Evolutionary conservation across 2,888 invertebrate genomes (phyloP).

Genomic region (Sesia bembeciformis): DNA sequence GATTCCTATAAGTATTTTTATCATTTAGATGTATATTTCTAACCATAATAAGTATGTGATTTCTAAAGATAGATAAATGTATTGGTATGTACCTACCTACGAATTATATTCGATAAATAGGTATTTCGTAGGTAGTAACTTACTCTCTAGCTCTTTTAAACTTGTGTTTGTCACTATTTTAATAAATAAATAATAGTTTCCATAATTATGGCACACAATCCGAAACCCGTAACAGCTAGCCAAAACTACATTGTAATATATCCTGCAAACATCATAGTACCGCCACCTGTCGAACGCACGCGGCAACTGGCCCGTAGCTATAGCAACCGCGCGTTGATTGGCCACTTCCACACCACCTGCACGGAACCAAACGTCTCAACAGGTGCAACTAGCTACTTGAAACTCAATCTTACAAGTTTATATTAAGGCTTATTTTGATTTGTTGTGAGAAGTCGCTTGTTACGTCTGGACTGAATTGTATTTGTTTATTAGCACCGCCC

Average conservation of each 20-base stretch:
- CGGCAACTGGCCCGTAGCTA: constrained; percentile 38
- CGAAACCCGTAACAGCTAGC: neutral
- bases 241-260: neutral
- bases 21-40: too few species aligned
- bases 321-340: constrained; percentile 64
- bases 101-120: too few species aligned
- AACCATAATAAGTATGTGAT: too few species aligned
- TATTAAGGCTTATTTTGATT: constrained; percentile 33
- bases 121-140: too few species aligned
- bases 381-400: constrained; percentile 24
- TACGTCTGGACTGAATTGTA: constrained; percentile 16
- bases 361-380: constrained; percentile 32
- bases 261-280: constrained; percentile 5
- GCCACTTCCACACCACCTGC: constrained; percentile 41
- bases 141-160: too few species aligned
- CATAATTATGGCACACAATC: too few species aligned
- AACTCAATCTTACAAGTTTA: constrained; percentile 30
- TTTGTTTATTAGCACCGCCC: constrained; percentile 64
- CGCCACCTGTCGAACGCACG: constrained; percentile 51
- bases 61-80: too few species aligned
- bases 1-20: too few species aligned
- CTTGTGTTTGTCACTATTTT: too few species aligned
- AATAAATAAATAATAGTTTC: too few species aligned
- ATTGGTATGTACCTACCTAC: too few species aligned
- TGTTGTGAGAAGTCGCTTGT: constrained; percentile 14